A percentile compares a stretch with the other conserved stretches of the same genome.
Conservation (phyloP, 1,140 invertebrate genomes). For the Caenorhabditis inopinata region DNA sequence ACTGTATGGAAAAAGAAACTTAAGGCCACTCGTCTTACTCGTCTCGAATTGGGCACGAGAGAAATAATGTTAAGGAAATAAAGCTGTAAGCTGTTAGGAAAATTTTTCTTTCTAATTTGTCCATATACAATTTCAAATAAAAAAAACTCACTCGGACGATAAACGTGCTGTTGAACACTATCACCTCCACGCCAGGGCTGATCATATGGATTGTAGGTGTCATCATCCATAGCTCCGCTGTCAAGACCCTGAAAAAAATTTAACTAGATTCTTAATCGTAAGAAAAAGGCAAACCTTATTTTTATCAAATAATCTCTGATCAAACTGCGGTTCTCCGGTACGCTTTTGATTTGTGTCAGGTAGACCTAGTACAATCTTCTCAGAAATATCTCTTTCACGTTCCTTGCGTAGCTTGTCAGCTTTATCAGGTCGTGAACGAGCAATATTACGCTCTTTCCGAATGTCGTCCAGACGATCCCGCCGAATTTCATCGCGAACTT, state of each 20-base stretch:
- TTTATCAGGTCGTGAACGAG: slow-evolving; percentile 89
- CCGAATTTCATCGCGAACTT: slow-evolving; percentile 82
- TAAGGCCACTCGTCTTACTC: no score
- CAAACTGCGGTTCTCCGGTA: slow-evolving; percentile 81
- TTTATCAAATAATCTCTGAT: slow-evolving; percentile 92
- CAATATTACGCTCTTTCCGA: slow-evolving; percentile 86
- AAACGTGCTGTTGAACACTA: slow-evolving; percentile 82
- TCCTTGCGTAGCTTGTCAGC: slow-evolving; percentile 77
- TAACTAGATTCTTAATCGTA: background rate
- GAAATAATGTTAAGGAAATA: no score
- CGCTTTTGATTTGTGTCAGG: slow-evolving; percentile 70
- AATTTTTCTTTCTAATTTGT: no score
- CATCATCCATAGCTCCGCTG: slow-evolving; percentile 93
- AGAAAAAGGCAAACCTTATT: slow-evolving; percentile 70
- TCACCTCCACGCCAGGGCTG: slow-evolving; percentile 76
- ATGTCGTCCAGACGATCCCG: slow-evolving; percentile 71
- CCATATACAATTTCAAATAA: no score
- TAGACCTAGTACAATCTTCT: slow-evolving; percentile 94
- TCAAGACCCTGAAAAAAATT: slow-evolving; percentile 77
- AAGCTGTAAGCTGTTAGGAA: no score
- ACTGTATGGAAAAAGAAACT: no score
- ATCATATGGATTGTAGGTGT: slow-evolving; percentile 96
- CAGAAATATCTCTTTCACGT: slow-evolving; percentile 92
- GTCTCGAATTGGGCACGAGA: no score
- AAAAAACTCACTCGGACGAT: slow-evolving; percentile 79